Conservation (phyloP, 1,140 invertebrate species). For the Zelostemma sp. region DNA sequence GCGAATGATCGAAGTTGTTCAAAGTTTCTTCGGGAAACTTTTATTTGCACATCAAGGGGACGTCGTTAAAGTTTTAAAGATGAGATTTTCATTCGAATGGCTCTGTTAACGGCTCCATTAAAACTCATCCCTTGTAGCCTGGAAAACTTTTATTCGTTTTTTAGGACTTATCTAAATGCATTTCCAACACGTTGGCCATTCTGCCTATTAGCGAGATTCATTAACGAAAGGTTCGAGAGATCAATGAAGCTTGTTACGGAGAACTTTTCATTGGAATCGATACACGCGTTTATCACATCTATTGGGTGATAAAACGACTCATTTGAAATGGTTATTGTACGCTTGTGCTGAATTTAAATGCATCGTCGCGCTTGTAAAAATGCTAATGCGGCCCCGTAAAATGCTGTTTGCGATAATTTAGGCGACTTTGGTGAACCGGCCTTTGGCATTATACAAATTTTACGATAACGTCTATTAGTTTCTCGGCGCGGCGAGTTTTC, state of each 20-base stretch:
- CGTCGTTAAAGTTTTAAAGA: no score
- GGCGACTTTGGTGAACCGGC: not conserved
- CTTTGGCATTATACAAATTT: not conserved
- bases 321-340: not conserved
- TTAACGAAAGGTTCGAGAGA: not conserved
- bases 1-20: no score
- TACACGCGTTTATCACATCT: constrained; percentile 3
- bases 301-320: not conserved
- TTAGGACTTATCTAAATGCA: not conserved
- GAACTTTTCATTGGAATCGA: not conserved
- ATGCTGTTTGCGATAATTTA: no score
- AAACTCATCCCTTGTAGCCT: no score
- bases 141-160: not conserved
- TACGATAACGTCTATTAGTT: not conserved
- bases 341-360: not conserved
- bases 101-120: no score
- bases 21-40: no score
- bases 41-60: no score
- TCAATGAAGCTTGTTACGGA: not conserved
- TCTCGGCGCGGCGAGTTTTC: not conserved
- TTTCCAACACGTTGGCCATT: not conserved
- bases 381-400: not conserved
- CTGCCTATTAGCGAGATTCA: not conserved
- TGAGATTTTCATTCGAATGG: no score
- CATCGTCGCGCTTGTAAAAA: not conserved